Evolutionary conservation across 2,113 vertebrate genomes (phyloP).

Genomic region (Hypanus sabinus): DNA sequence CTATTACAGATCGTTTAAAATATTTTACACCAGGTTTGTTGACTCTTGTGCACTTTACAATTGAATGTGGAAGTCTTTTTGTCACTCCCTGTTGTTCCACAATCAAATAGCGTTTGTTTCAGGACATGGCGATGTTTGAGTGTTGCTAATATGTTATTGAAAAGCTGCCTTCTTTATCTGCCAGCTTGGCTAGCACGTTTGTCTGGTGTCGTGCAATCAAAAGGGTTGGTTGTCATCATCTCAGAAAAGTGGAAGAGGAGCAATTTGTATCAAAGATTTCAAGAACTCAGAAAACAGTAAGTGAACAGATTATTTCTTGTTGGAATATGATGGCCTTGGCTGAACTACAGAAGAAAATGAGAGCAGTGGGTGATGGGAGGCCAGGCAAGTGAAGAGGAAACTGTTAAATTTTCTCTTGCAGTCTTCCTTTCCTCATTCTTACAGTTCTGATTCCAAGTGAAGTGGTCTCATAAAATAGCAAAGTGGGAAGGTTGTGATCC

Average conservation of each 20-base stretch:
- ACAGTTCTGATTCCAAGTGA: background rate
- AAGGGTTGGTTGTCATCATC: slow-evolving; percentile 6
- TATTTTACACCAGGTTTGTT: background rate
- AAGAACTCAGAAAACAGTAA: slow-evolving; percentile 20
- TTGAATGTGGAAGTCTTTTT: background rate
- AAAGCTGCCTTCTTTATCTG: slow-evolving; percentile 15
- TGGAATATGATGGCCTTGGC: background rate
- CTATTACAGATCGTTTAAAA: no score
- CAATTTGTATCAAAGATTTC: slow-evolving; percentile 13
- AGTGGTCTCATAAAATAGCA: background rate
- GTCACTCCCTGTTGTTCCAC: background rate
- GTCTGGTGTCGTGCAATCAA: background rate
- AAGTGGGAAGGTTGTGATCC: background rate
- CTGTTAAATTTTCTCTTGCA: background rate
- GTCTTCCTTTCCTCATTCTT: background rate
- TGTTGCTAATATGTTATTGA: slow-evolving; percentile 21
- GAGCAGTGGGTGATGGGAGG: background rate
- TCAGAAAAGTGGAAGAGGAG: background rate
- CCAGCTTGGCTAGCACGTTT: slow-evolving; percentile 28
- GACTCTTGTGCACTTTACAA: background rate
- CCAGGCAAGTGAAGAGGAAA: background rate
- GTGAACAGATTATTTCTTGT: slow-evolving; percentile 5
- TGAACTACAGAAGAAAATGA: background rate
- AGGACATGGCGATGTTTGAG: background rate
- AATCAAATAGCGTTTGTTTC: background rate